phyloP scores from a whole-genome alignment of 2,113 vertebrate species.

The Eleginops maclovinus region DNA sequence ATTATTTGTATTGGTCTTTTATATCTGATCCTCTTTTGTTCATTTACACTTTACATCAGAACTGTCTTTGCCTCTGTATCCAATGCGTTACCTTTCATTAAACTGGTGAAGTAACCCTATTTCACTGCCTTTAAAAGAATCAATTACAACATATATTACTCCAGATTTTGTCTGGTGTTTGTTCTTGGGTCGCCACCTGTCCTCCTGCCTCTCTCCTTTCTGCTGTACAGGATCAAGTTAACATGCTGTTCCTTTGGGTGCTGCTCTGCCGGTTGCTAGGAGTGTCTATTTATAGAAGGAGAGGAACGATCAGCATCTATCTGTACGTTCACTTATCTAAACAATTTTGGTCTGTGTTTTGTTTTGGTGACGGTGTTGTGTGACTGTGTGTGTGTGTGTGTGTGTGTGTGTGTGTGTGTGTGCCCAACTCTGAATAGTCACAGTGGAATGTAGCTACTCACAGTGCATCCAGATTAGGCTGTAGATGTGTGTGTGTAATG shows the following conservation, averaged over 20 bases:
- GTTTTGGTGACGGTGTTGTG: slow-evolving; percentile 1
- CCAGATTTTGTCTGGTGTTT: slow-evolving; percentile 5
- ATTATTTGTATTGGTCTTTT: not conserved
- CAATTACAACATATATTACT: not conserved
- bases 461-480: slow-evolving; percentile 7
- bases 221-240: slow-evolving; percentile 58
- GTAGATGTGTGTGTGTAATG: not conserved
- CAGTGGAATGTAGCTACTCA: slow-evolving; percentile 30
- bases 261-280: slow-evolving; percentile 61
- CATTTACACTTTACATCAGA: slow-evolving; percentile 1
- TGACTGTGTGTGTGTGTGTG: slow-evolving; percentile 3
- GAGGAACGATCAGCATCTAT: slow-evolving; percentile 62
- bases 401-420: not conserved
- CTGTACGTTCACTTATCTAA: slow-evolving; percentile 69
- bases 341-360: slow-evolving; percentile 44
- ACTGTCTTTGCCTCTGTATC: not conserved
- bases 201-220: slow-evolving; percentile 14
- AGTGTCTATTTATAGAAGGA: slow-evolving; percentile 72
- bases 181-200: slow-evolving; percentile 25
- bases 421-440: slow-evolving; percentile 16
- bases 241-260: slow-evolving; percentile 63
- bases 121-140: not conserved
- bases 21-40: not conserved
- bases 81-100: not conserved
- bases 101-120: not conserved